Evolutionary conservation across 1,140 invertebrate species (phyloP).

Genomic region (Tachypleus tridentatus): DNA sequence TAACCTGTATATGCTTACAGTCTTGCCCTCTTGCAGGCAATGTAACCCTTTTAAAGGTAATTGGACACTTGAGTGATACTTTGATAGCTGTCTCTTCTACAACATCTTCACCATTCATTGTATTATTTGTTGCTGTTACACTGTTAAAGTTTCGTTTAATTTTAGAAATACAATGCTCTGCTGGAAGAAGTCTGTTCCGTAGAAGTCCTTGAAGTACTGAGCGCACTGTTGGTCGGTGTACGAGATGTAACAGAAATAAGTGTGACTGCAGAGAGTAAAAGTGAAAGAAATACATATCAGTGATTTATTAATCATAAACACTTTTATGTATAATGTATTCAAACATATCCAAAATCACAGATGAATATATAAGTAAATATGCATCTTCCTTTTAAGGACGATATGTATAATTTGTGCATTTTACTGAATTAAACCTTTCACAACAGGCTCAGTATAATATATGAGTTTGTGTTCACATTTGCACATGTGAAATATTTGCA

Average conservation of each 20-base stretch:
- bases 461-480: too few relatives aligned
- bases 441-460: too few relatives aligned
- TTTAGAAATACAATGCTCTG: conserved; percentile 86
- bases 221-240: conserved; percentile 82
- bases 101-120: conserved; percentile 45
- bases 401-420: too few relatives aligned
- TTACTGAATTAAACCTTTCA: too few relatives aligned
- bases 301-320: too few relatives aligned
- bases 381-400: too few relatives aligned
- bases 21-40: conserved; percentile 86
- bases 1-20: conserved; percentile 82
- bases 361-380: too few relatives aligned
- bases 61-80: conserved; percentile 89
- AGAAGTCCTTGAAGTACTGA: conserved; percentile 83
- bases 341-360: too few relatives aligned
- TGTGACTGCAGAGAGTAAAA: conserved; percentile 62
- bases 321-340: too few relatives aligned
- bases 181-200: conserved; percentile 72
- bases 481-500: too few relatives aligned
- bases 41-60: conserved; percentile 88
- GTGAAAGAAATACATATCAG: neutral
- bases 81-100: conserved; percentile 82
- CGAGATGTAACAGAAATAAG: conserved; percentile 87
- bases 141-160: conserved; percentile 89
- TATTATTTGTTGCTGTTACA: conserved; percentile 28